These are phyloP conservation scores for Parascotia fuliginaria DNA, from an alignment of 2,888 invertebrate genomes.

Conservation along the genomic window DNA sequence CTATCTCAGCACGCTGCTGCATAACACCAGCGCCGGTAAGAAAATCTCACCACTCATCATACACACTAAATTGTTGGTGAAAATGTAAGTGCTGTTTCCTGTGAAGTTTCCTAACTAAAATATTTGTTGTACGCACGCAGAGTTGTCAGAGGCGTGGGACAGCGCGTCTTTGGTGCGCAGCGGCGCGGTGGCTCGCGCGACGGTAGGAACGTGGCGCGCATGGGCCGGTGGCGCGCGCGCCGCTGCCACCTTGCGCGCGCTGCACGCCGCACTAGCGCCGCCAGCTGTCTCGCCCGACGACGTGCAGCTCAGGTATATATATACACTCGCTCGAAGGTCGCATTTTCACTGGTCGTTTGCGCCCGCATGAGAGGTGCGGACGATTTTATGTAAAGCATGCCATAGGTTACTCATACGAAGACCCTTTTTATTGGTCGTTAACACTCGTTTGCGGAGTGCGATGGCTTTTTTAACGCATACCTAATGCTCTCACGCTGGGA, in stretches of 20 bases:
- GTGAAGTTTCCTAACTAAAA: too few relatives aligned
- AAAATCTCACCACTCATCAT: too few relatives aligned
- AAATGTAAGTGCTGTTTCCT: too few relatives aligned
- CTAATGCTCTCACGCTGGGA: too few relatives aligned
- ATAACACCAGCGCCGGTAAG: conserved; percentile 70
- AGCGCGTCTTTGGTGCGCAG: conserved; percentile 17
- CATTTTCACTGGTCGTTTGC: too few relatives aligned
- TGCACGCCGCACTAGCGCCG: conserved; percentile 49
- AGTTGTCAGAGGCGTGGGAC: conserved; percentile 41
- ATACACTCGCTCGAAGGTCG: not conserved
- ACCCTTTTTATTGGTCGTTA: too few relatives aligned
- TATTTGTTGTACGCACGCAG: conserved; percentile 23
- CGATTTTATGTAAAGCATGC: too few relatives aligned
- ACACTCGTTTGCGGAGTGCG: too few relatives aligned
- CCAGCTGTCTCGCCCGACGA: conserved; percentile 43
- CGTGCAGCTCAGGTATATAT: conserved; percentile 39
- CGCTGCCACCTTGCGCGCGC: conserved; percentile 43
- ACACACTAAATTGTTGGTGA: too few relatives aligned
- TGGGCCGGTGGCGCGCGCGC: conserved; percentile 54
- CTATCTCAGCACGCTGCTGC: conserved; percentile 83
- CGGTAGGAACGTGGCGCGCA: conserved; percentile 56
- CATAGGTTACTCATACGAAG: too few relatives aligned
- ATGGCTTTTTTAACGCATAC: too few relatives aligned
- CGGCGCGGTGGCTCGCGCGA: conserved; percentile 12
- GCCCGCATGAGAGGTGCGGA: too few relatives aligned